A percentile compares a stretch with the other conserved stretches of the same genome.
These are phyloP conservation scores for Ceratitis capitata DNA, from an alignment of 1,140 invertebrate species.

Conservation along the genomic window DNA sequence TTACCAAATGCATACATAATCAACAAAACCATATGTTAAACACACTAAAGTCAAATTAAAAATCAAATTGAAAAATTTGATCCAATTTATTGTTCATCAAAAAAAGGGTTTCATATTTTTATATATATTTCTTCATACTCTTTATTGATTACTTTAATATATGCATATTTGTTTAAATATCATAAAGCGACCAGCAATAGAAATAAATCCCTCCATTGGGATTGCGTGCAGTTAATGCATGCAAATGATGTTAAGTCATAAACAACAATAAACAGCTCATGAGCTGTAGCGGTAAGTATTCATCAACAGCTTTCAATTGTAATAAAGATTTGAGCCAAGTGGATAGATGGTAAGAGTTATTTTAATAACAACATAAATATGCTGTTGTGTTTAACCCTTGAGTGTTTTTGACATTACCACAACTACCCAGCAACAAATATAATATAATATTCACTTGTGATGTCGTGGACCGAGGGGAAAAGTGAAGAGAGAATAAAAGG, in stretches of 20 bases:
- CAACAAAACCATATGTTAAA: background rate
- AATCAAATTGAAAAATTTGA: too few relatives aligned
- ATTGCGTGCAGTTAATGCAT: background rate
- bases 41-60: background rate
- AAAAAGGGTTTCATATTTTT: background rate
- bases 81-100: too few relatives aligned
- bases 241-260: background rate
- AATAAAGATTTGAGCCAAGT: background rate
- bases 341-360: background rate
- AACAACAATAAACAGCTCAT: background rate
- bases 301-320: constrained; percentile 6
- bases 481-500: too few relatives aligned
- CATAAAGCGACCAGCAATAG: background rate
- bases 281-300: background rate
- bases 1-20: background rate
- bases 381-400: background rate
- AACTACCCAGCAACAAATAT: too few relatives aligned
- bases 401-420: background rate
- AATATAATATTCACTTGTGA: too few relatives aligned
- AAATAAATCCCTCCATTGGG: background rate
- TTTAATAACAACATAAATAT: background rate
- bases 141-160: background rate
- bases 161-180: background rate
- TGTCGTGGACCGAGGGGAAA: too few relatives aligned
- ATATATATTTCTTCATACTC: too few relatives aligned